Base-by-base conservation (phyloP, 2,113 vertebrate species). In the Melozone crissalis region DNA sequence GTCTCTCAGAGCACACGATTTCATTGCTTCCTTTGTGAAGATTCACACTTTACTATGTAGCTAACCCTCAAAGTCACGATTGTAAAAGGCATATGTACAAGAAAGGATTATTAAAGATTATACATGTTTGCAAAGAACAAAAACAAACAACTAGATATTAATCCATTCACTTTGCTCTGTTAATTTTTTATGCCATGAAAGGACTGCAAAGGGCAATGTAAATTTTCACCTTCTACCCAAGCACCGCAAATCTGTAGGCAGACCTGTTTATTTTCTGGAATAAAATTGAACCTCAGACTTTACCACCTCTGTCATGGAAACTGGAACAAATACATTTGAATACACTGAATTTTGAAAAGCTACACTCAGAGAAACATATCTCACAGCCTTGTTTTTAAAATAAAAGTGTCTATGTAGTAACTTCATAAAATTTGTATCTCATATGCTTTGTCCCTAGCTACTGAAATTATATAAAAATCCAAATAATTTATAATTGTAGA, bases 51-150 rank as follows among this genome's bases (percentile, higher is more conserved):
- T 67, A 93, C 88, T 92, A 89, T 61, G 86, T 46, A 90, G 90
- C 83, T 75, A 90, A 72, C 83, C 58, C 93, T 84, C 88, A 92
- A 96, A 95, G 92, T 96, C 92, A 93, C n/a, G 54, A 86, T 23
- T 81, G 69, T 58, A 95, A 89, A 96, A 96, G 69, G 83, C 93
- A 51, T 84, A 94, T 2, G 11, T 73, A 93, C 87, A 91, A 95
- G 94, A 72, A 86, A 92, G 88, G 76, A 90, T 94, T 96, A 96
- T 95, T 95, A 92, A 96, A 96, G 94, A 96, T 97, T 94, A 95
- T 66, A 90, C 83, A 73, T 90, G 79, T 94, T 96, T 92, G 88
- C 87, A 93, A 94, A 96, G 92, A 92, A 90, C 83, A 84, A 96
- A 74, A 96, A 90, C 92, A 96, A 96, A 93, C 90, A 97, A 89